Conservation (phyloP, 2,888 invertebrate species). For the Eledone cirrhosa region DNA sequence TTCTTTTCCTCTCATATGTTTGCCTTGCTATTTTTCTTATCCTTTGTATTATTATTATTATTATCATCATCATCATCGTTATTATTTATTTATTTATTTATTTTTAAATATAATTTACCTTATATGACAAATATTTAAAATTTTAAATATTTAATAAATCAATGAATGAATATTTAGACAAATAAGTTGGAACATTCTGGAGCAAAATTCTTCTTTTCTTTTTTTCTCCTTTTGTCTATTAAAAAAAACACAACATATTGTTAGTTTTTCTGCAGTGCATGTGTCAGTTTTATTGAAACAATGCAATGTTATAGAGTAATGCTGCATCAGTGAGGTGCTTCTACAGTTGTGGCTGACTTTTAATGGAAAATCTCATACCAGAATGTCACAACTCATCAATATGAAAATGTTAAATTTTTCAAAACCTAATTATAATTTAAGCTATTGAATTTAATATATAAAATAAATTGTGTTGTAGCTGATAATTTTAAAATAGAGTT, state of each 20-base stretch:
- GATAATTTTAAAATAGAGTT: too few species aligned
- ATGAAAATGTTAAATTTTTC: slow-evolving; percentile 9
- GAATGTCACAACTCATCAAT: slow-evolving; percentile 4
- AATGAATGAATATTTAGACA: slow-evolving; percentile 21
- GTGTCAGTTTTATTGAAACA: slow-evolving; percentile 2
- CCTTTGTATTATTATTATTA: not conserved
- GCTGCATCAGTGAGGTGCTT: not conserved
- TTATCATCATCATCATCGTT: not conserved
- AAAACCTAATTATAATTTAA: slow-evolving; percentile 5
- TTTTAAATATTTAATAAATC: not conserved
- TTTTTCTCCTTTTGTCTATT: not conserved
- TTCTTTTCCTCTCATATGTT: not conserved
- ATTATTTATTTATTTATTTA: not conserved
- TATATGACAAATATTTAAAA: not conserved
- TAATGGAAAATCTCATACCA: slow-evolving; percentile 1
- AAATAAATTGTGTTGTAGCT: too few species aligned
- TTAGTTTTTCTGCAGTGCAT: not conserved
- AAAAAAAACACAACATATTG: not conserved
- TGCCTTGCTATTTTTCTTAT: not conserved
- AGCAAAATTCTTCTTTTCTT: not conserved
- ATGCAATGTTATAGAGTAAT: not conserved
- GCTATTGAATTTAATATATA: too few species aligned
- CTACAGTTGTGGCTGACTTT: not conserved
- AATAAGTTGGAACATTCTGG: slow-evolving; percentile 1
- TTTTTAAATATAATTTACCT: not conserved